Conservation (phyloP, 92 coral and sea anemone genomes). For the Pocillopora grandis region DNA sequence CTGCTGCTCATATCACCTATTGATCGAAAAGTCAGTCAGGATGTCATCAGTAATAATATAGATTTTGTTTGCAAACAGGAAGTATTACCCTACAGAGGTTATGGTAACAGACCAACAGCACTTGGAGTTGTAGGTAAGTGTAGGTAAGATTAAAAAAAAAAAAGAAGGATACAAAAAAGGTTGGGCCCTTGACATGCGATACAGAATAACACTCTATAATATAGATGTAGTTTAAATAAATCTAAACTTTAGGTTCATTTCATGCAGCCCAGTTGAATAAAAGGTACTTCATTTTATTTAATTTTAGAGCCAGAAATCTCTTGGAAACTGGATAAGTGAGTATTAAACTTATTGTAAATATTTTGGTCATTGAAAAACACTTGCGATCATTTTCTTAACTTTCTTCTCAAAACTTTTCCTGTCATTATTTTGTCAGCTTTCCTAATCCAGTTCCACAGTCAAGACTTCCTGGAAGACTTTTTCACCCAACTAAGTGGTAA, state of each 20-base stretch:
- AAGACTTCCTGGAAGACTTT: slow-evolving; percentile 76
- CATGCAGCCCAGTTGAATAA: neutral
- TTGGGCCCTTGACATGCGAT: too few species aligned
- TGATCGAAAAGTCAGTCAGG: too few species aligned
- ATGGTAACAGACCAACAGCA: slow-evolving; percentile 90
- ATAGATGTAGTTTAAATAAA: neutral
- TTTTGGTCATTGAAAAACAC: neutral
- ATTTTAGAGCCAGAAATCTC: slow-evolving; percentile 82
- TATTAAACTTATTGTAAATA: neutral
- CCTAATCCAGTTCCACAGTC: slow-evolving; percentile 85
- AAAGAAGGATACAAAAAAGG: neutral
- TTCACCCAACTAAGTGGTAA: slow-evolving; percentile 74
- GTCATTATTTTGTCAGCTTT: slow-evolving; percentile 49
- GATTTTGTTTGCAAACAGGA: neutral
- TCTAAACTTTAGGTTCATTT: neutral
- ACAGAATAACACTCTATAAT: too few species aligned
- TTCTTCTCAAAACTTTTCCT: neutral
- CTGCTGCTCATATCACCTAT: too few species aligned
- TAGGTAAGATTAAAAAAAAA: neutral
- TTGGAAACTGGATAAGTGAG: slow-evolving; percentile 94
- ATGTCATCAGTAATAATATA: too few species aligned
- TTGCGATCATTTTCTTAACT: neutral
- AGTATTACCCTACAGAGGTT: slow-evolving; percentile 50
- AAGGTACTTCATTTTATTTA: neutral
- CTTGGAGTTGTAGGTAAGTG: slow-evolving; percentile 83